Percentiles rank a stretch among this genome's conserved stretches.
phyloP scores from a whole-genome alignment of 2,113 vertebrate species.

The Crotalus viridis region DNA sequence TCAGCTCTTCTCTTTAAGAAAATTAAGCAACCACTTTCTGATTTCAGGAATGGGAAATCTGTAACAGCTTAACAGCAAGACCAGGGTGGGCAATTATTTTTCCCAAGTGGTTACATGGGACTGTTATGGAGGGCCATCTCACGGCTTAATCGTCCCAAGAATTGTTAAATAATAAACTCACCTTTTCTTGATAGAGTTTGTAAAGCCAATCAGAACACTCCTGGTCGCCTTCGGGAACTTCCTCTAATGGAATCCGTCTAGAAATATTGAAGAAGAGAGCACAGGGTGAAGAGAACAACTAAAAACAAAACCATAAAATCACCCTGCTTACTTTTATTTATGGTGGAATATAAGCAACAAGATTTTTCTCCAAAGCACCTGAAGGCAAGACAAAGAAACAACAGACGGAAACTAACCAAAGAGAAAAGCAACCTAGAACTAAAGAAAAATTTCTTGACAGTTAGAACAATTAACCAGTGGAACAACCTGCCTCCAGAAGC shows the following conservation, averaged over 20 bases:
- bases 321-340: neutral
- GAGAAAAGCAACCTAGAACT: too few relatives aligned
- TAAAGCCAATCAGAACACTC: conserved; percentile 89
- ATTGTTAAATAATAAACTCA: conserved; percentile 48
- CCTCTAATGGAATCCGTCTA: conserved; percentile 91
- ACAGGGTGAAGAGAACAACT: neutral
- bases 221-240: conserved; percentile 85
- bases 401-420: too few relatives aligned
- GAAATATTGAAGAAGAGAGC: conserved; percentile 37
- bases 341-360: neutral
- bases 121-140: neutral
- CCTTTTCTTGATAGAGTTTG: conserved; percentile 96
- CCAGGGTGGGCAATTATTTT: neutral
- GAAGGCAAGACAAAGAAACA: too few relatives aligned
- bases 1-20: neutral
- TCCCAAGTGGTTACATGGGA: neutral
- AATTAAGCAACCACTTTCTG: neutral
- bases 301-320: neutral
- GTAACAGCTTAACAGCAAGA: neutral
- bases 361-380: neutral
- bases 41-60: neutral
- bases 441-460: too few relatives aligned
- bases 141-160: neutral
- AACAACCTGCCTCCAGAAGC: too few relatives aligned
- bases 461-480: too few relatives aligned